Evolutionary conservation across 1,140 invertebrate species (phyloP), one percentile per base, ranked within the genome.

Genomic region (Grapholita molesta): DNA sequence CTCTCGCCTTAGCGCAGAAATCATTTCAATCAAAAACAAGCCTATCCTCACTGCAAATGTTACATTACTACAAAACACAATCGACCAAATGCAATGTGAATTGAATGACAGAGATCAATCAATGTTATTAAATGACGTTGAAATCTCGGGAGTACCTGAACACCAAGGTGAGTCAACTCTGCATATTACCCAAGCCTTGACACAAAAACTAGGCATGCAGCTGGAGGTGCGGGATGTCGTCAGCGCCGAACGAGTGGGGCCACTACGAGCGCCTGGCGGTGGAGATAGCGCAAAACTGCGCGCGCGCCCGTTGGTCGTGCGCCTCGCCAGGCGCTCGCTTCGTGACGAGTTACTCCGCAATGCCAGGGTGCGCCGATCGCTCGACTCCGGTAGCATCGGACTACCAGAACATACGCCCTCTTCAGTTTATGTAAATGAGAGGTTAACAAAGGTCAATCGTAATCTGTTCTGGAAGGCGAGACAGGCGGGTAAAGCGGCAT

Each of bases 61-160:
- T 0, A 21, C n/a, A 7, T 11, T 4, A 15, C 18, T 21, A n/a
- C 38, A 48, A 21, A 21, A 48, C 12, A 21, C 18, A n/a, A 48
- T 48, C 38, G 38, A 48, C 0, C 12, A 48, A 15, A 48, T 48
- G 38, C 38, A 48, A n/a, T 48, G 12, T 4, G 38, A 48, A 0
- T 48, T 48, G 11, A 48, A 48, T 7, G 38, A 48, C n/a, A 48
- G n/a, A 48, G 38, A 48, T 18, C 38, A 48, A 48, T 1, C 61
- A 33, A n/a, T 64, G 12, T 25, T 66, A 18, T 15, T 48, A 9
- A 66, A 66, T 28, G 65, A 66, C 33, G 15, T 66, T 23, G 65
- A 66, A 24, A 48, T 66, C n/a, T 33, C 35, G 8, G 65, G 65
- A 21, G 35, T 66, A 4, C 65, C 65, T n/a, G 65, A 66, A 33